phyloP scores from a whole-genome alignment of 2,797 vertebrate genomes.

The Sebastes diploproa region DNA sequence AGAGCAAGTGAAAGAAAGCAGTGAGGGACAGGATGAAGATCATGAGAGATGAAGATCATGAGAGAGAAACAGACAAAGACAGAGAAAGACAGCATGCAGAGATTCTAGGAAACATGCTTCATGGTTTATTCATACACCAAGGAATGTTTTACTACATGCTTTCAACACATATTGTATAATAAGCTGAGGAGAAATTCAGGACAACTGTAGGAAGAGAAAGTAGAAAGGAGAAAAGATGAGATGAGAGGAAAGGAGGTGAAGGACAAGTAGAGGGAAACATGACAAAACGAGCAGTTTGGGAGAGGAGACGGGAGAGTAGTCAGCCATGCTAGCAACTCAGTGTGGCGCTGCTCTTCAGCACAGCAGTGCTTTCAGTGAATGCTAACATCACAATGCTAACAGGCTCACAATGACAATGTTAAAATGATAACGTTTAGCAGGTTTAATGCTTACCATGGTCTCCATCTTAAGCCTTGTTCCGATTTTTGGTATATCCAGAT shows the following conservation, averaged over 20 bases:
- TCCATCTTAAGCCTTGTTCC: not conserved
- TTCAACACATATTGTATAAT: not conserved
- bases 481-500: not conserved
- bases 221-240: not conserved
- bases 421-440: not conserved
- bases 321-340: no score
- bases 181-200: not conserved
- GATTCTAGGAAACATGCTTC: constrained; percentile 5
- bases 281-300: not conserved
- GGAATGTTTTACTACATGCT: constrained; percentile 13
- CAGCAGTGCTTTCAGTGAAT: not conserved
- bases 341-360: not conserved
- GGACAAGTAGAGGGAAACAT: not conserved
- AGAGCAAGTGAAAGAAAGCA: not conserved
- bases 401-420: not conserved
- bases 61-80: constrained; percentile 1
- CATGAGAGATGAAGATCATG: not conserved
- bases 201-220: not conserved
- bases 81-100: not conserved
- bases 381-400: not conserved
- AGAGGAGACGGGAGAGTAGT: not conserved
- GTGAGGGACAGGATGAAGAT: not conserved
- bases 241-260: not conserved
- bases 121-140: constrained; percentile 36
- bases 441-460: not conserved